Evolutionary conservation across 2,113 vertebrate genomes (phyloP).

Genomic region (Eptatretus burgeri): DNA sequence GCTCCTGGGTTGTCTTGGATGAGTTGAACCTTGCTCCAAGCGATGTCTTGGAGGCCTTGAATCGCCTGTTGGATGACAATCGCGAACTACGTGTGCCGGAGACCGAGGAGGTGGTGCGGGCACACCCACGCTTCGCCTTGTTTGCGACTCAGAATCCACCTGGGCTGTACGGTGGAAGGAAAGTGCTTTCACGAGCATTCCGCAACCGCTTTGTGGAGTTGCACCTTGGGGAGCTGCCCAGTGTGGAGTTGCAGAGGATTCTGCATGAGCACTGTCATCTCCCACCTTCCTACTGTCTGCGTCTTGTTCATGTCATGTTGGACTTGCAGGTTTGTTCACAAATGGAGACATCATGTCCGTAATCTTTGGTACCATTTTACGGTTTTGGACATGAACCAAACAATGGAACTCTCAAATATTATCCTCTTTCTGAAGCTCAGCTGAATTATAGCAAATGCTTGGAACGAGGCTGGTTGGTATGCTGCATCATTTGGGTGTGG

Average conservation of each 20-base stretch:
- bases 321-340: constrained; percentile 56
- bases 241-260: constrained; percentile 52
- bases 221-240: constrained; percentile 77
- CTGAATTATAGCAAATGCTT: neutral
- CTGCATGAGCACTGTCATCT: constrained; percentile 59
- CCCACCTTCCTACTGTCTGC: constrained; percentile 63
- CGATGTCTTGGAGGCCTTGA: constrained; percentile 78
- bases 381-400: no score
- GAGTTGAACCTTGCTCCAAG: constrained; percentile 86
- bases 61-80: constrained; percentile 76
- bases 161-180: constrained; percentile 74
- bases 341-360: no score
- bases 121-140: constrained; percentile 73
- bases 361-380: no score
- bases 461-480: neutral
- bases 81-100: constrained; percentile 69
- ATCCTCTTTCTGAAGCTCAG: neutral
- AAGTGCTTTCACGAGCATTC: constrained; percentile 87
- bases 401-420: no score
- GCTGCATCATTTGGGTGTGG: no score
- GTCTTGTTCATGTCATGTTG: constrained; percentile 68
- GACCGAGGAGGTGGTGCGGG: constrained; percentile 76
- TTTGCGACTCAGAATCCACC: constrained; percentile 94
- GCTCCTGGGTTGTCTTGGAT: constrained; percentile 86
- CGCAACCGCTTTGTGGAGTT: constrained; percentile 86